These are phyloP conservation scores for Crotalus tigris DNA, from an alignment of 2,113 vertebrate genomes.

Conservation along the genomic window DNA sequence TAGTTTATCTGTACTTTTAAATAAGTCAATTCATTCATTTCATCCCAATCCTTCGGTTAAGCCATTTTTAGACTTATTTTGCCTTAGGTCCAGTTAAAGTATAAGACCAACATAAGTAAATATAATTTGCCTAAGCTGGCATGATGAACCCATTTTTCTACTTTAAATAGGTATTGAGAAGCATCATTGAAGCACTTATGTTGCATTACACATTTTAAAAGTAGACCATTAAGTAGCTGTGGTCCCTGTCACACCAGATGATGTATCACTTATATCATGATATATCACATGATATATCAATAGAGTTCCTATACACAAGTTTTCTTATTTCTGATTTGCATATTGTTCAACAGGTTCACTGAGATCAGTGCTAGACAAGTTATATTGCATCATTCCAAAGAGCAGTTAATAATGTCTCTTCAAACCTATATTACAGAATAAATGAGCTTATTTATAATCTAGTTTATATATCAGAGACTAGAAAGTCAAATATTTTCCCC, in stretches of 20 bases:
- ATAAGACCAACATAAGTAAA: neutral
- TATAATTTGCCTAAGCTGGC: neutral
- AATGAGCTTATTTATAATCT: neutral
- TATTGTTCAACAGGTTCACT: neutral
- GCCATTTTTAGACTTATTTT: neutral
- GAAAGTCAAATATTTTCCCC: neutral
- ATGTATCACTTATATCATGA: neutral
- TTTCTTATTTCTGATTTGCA: neutral
- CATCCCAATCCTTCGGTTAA: neutral
- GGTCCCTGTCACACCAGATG: neutral
- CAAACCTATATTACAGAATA: neutral
- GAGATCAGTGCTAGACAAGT: neutral
- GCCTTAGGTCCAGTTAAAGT: neutral
- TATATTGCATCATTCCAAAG: neutral
- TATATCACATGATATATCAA: neutral
- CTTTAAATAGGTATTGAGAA: neutral
- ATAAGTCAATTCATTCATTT: neutral
- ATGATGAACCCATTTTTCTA: neutral
- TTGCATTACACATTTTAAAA: neutral
- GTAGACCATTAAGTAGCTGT: neutral
- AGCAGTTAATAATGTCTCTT: neutral
- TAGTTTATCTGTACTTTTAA: neutral
- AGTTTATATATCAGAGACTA: neutral
- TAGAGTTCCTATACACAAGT: neutral
- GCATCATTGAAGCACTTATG: neutral